Evolutionary conservation across 2,797 vertebrate genomes (phyloP), one percentile per base, ranked within the genome.

Genomic region (Gorsachius magnificus): DNA sequence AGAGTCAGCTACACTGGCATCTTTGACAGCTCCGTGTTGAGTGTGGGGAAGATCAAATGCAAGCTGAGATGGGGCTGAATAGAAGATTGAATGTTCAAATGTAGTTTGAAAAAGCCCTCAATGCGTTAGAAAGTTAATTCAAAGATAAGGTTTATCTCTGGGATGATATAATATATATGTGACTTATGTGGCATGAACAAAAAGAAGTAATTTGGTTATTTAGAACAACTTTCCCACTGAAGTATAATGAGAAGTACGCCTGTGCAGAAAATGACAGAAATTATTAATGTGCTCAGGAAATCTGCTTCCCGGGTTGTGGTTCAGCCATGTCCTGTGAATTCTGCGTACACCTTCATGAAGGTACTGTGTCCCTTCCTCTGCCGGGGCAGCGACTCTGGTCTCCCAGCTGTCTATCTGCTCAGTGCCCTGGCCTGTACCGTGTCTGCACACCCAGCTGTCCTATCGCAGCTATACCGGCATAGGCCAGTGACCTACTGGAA

Each of bases 311-410:
- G 5, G 10, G 4, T 6, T 66, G 24, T 64, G 12, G 17, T 72
- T 91, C 21, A 60, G 36, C 29, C 18, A 14, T 9, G 46, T 48
- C 16, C n/a, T 58, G 14, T 63, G 50, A 70, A 38, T 78, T 87
- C 41, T 71, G 31, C 4, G 3, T 38, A 25, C 13, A 33, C 0
- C 0, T 57, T 74, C 1, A 0, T 5, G 9, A 68, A 86, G 18
- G 9, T 16, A 15, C 9, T 17, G 16, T 41, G 51, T 51, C 33
- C 19, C 7, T 87, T 93, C 3, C 11, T 77, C 31, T 24, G 22
- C 7, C 1, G 4, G 29, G 13, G 5, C 19, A n/a, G 35, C 0
- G 0, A 19, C 4, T 74, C 31, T 33, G 29, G n/a, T 12, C n/a
- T 82, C 29, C 22, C 29, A 85, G 7, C 9, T 7, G 5, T 54